Evolutionary conservation across 2,888 invertebrate species (phyloP), one percentile per base, ranked within the genome.

Genomic region (Peribatodes rhomboidaria): DNA sequence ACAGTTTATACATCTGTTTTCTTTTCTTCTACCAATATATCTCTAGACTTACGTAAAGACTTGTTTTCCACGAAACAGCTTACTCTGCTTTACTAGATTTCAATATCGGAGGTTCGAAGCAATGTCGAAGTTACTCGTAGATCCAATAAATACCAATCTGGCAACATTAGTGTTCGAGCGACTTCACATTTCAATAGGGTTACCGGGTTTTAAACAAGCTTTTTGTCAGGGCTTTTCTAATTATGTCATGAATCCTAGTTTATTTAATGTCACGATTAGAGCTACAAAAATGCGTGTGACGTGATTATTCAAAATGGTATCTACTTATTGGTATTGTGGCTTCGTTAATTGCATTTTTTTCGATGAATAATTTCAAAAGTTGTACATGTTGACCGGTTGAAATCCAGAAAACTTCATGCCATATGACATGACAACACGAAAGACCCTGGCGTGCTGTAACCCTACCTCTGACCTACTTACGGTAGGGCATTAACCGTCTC

Each of bases 401-500:
- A n/a, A n/a, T n/a, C n/a, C n/a, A n/a, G n/a, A n/a, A n/a, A n/a
- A n/a, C n/a, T n/a, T n/a, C n/a, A n/a, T n/a, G n/a, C n/a, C n/a
- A 27, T 27, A 4, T 27, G 27, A 27, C 27, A 27, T 27, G 27
- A 2, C 8, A 42, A 0, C n/a, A 4, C 6, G 9, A 18, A 10
- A 18, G 2, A 47, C 11, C 18, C 18, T 42, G 18, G 18, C 42
- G 18, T 42, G 10, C 14, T 27, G 31, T 31, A 31, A 49, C 35
- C 20, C 50, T 50, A 56, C 22, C 7, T 27, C 16, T 64, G 60
- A 56, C 60, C 65, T 18, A 65, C 14, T 37, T 64, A 53, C 41
- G 35, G 41, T 18, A 50, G 50, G 47, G 42, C 63, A 54, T 47
- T 55, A 59, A 37, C 59, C 59, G 59, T 58, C 58, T 47, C 55